These are phyloP conservation scores for Tetragonula carbonaria DNA, from an alignment of 2,888 invertebrate genomes.

Conservation along the genomic window DNA sequence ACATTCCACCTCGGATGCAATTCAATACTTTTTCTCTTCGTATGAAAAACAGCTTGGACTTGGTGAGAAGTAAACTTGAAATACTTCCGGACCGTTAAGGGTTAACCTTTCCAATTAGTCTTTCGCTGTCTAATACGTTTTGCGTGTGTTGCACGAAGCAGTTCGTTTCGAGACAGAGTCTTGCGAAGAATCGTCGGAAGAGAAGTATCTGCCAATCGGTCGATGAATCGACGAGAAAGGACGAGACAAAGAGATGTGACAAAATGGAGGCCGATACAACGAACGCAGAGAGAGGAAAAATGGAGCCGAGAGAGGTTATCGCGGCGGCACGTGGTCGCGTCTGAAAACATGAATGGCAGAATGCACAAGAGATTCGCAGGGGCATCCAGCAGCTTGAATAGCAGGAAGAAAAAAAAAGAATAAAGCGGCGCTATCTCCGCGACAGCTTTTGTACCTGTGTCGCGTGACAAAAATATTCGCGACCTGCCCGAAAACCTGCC, in stretches of 20 bases:
- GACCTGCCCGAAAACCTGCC: neutral
- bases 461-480: constrained; percentile 40
- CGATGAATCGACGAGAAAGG: constrained; percentile 33
- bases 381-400: constrained; percentile 35
- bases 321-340: constrained; percentile 34
- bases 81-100: too few relatives aligned
- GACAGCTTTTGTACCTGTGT: neutral
- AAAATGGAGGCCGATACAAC: neutral
- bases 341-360: constrained; percentile 56
- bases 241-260: constrained; percentile 25
- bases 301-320: constrained; percentile 55
- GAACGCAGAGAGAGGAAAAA: constrained; percentile 17
- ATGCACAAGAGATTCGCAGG: constrained; percentile 46
- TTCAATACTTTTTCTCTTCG: too few relatives aligned
- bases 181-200: neutral
- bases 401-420: neutral
- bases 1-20: too few relatives aligned
- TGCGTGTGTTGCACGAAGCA: neutral
- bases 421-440: constrained; percentile 38
- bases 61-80: too few relatives aligned
- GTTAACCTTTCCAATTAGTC: too few relatives aligned
- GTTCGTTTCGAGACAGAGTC: neutral
- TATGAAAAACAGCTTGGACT: too few relatives aligned
- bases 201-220: constrained; percentile 26
- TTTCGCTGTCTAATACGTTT: neutral